Evolutionary conservation across 2,797 vertebrate genomes (phyloP).

Genomic region (Aplochiton taeniatus): DNA sequence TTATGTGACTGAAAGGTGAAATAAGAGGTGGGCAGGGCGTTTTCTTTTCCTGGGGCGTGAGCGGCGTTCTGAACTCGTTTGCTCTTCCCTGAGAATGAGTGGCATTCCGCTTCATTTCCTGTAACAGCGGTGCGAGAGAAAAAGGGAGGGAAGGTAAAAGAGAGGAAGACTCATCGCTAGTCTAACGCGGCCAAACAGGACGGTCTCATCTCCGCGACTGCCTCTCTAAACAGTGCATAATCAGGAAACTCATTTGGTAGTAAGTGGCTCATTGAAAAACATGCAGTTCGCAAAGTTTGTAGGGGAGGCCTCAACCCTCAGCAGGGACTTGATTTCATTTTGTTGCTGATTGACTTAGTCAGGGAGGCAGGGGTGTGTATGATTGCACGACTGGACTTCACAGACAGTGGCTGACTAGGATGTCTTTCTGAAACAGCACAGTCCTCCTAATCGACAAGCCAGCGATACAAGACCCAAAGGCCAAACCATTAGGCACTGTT

Average conservation of each 20-base stretch:
- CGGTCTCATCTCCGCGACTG: constrained; percentile 17
- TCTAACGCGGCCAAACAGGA: constrained; percentile 16
- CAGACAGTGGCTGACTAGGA: too few relatives aligned
- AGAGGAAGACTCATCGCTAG: not conserved
- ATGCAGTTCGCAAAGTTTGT: constrained; percentile 63
- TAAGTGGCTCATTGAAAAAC: constrained; percentile 72
- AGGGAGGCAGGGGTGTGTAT: too few relatives aligned
- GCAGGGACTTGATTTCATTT: too few relatives aligned
- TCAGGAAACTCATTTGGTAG: constrained; percentile 67
- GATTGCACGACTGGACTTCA: too few relatives aligned
- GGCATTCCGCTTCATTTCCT: constrained; percentile 82
- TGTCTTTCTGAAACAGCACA: too few relatives aligned
- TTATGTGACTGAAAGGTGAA: constrained; percentile 57
- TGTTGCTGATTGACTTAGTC: too few relatives aligned
- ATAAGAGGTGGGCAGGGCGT: constrained; percentile 57
- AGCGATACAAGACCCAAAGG: too few relatives aligned
- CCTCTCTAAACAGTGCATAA: constrained; percentile 43
- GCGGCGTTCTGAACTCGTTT: constrained; percentile 46
- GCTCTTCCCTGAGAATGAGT: constrained; percentile 69
- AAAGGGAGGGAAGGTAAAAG: constrained; percentile 17
- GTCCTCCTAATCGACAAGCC: too few relatives aligned
- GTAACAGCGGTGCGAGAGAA: constrained; percentile 44
- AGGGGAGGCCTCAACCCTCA: constrained; percentile 48
- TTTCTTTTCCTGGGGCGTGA: constrained; percentile 54
- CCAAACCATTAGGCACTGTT: too few relatives aligned